A percentile compares a stretch with the other conserved stretches of the same genome.
These are phyloP conservation scores for Sarcoramphus papa DNA, from an alignment of 2,797 vertebrate genomes.

Conservation along the genomic window DNA sequence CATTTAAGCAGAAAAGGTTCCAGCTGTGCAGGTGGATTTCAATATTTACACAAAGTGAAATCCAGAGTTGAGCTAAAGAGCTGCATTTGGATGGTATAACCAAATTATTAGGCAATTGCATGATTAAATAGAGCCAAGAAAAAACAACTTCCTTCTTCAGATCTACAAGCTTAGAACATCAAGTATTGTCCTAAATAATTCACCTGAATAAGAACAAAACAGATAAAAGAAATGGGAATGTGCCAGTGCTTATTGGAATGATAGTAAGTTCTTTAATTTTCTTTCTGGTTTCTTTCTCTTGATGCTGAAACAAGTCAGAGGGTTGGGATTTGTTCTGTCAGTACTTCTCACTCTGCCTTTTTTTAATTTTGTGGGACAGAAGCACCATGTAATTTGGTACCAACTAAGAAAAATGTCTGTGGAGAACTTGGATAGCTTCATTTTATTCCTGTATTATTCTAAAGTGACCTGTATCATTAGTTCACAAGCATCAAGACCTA, in stretches of 20 bases:
- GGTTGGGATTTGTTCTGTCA: neutral
- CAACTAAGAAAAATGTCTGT: neutral
- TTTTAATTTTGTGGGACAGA: neutral
- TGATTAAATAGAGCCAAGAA: neutral
- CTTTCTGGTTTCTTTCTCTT: neutral
- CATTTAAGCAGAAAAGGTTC: neutral
- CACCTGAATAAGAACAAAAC: neutral
- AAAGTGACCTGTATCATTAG: neutral
- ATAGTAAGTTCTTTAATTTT: neutral
- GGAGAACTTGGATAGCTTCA: neutral
- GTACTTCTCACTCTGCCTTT: neutral
- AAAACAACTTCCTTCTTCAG: neutral
- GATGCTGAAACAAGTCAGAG: neutral
- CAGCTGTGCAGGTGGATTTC: neutral
- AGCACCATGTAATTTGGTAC: neutral
- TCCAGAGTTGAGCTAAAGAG: neutral
- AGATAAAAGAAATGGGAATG: neutral
- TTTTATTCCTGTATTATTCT: neutral
- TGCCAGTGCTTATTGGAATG: neutral
- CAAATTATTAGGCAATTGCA: neutral
- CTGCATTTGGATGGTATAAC: neutral
- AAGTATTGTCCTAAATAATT: neutral
- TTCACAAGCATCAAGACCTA: neutral
- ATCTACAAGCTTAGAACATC: neutral
- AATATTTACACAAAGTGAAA: neutral